Evolutionary conservation across 2,113 vertebrate species (phyloP), one percentile per base, ranked within the genome.

Genomic region (Brachionichthys hirsutus): DNA sequence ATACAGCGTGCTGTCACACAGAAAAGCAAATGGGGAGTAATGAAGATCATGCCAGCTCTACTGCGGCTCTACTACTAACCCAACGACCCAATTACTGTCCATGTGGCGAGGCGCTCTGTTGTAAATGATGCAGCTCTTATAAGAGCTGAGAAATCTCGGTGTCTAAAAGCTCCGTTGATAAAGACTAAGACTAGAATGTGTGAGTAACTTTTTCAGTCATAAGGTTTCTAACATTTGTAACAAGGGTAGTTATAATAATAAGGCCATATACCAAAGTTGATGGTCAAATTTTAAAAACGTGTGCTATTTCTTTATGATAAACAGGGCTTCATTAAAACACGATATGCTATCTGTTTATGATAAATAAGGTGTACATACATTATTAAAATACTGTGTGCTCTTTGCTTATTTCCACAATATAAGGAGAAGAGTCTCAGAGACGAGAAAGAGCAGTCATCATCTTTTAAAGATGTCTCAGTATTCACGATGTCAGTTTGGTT

Each of bases 41-140:
- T 79, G 45, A 76, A 75, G 79, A 72, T 57, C 52, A 71, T 64
- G 46, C 40, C 70, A 56, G 44, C 52, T 50, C 46, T 49, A 45
- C 48, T 52, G 17, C 20, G 62, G 14, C 52, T 50, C 46, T 49
- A 45, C 48, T 52, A n/a, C 20, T 60, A 12, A 40, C 48, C 51
- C 40, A 44, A 69, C 64, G 50, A 40, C 15, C 64, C 61, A 72
- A 78, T 84, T 81, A 75, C 59, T 59, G 50, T 74, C 46, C 12
- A 15, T 55, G 60, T 55, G 34, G 46, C 67, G 47, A 52, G 51
- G 24, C 38, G 46, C 41, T 58, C 30, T 38, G 24, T 45, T 62
- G 64, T 69, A 72, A 80, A 80, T 15, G 16, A 63, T 65, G 22
- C 67, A 48, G 43, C 19, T 47, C 16, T 47, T 62, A 24, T 35